Conservation (phyloP, 2,797 vertebrate species). For the Poecilia wingei region DNA sequence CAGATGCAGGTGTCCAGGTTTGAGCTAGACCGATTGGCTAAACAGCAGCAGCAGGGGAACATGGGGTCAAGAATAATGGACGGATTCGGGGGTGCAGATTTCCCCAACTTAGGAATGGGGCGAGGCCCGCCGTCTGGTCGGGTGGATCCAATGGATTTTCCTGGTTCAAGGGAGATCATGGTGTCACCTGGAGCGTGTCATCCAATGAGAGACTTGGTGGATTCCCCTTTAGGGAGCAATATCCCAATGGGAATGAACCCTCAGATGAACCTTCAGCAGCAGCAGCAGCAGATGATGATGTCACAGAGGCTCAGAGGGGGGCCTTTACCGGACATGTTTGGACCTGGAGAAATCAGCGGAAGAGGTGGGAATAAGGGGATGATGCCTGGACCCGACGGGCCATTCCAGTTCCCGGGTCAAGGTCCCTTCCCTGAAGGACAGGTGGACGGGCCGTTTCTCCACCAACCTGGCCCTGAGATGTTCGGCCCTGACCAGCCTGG, state of each 20-base stretch:
- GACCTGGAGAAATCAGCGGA: slow-evolving; percentile 85
- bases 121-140: slow-evolving; percentile 75
- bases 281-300: slow-evolving; percentile 91
- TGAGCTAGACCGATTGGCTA: slow-evolving; percentile 90
- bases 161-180: slow-evolving; percentile 87
- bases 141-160: slow-evolving; percentile 89
- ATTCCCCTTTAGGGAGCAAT: slow-evolving; percentile 86
- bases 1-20: slow-evolving; percentile 87
- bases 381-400: slow-evolving; percentile 80
- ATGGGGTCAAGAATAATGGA: slow-evolving; percentile 76
- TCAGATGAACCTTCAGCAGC: slow-evolving; percentile 89
- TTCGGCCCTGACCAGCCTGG: slow-evolving; percentile 87
- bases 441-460: slow-evolving; percentile 83
- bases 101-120: slow-evolving; percentile 79
- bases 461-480: slow-evolving; percentile 86
- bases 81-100: slow-evolving; percentile 72
- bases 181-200: slow-evolving; percentile 83
- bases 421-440: slow-evolving; percentile 86
- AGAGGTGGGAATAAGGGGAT: slow-evolving; percentile 85
- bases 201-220: slow-evolving; percentile 88
- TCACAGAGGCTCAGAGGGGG: slow-evolving; percentile 88
- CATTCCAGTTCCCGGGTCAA: slow-evolving; percentile 85
- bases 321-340: slow-evolving; percentile 78
- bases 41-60: slow-evolving; percentile 83
- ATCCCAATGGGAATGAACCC: slow-evolving; percentile 90